A percentile compares a stretch with the other conserved stretches of the same genome.
phyloP scores from a whole-genome alignment of 2,797 vertebrate species.

The Fistularia tabacaria region DNA sequence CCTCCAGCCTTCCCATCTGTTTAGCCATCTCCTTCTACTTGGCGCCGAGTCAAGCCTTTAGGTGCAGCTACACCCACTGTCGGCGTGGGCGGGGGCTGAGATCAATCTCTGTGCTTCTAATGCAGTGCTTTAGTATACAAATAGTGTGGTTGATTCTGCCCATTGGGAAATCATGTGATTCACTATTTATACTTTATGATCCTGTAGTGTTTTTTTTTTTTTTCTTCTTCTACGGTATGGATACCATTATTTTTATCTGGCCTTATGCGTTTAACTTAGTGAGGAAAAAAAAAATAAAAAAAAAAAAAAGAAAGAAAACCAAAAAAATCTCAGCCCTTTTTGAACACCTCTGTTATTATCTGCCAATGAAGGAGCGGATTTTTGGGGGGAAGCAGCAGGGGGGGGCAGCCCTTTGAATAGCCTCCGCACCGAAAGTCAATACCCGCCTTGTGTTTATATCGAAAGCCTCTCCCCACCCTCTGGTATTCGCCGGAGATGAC shows the following conservation, averaged over 20 bases:
- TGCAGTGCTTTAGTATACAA: slow-evolving; percentile 63
- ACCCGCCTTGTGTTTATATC: slow-evolving; percentile 54
- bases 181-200: slow-evolving; percentile 47
- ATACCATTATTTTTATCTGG: slow-evolving; percentile 18
- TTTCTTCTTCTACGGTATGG: not conserved
- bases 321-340: not conserved
- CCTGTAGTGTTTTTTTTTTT: not conserved
- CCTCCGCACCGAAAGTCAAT: slow-evolving; percentile 37
- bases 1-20: slow-evolving; percentile 10
- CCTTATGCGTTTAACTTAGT: slow-evolving; percentile 7
- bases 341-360: slow-evolving; percentile 41
- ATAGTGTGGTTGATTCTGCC: slow-evolving; percentile 51
- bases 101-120: slow-evolving; percentile 63
- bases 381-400: slow-evolving; percentile 26
- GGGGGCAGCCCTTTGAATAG: slow-evolving; percentile 8
- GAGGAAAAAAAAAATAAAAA: too few species aligned
- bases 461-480: slow-evolving; percentile 38
- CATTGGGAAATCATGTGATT: slow-evolving; percentile 61
- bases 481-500: slow-evolving; percentile 49
- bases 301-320: too few species aligned
- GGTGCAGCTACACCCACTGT: slow-evolving; percentile 58
- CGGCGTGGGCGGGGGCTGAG: slow-evolving; percentile 55
- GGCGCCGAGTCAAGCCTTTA: slow-evolving; percentile 48
- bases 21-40: slow-evolving; percentile 25
- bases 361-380: slow-evolving; percentile 24